phyloP scores from a whole-genome alignment of 2,113 vertebrate genomes.

The Mystacornis crossleyi region DNA sequence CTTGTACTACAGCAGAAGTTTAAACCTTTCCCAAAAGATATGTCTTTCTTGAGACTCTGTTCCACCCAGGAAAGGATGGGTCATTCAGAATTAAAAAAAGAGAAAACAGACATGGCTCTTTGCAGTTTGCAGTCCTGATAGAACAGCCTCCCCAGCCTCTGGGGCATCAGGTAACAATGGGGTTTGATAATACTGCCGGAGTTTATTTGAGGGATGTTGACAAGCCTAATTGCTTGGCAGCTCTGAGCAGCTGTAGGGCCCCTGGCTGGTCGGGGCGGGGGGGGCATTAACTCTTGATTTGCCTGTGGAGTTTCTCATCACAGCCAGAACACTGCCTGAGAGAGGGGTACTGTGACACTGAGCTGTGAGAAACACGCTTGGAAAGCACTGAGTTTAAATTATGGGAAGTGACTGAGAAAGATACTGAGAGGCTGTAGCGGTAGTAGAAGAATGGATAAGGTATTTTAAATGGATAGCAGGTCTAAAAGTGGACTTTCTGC shows the following conservation, averaged over 20 bases:
- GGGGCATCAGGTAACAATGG: constrained; percentile 69
- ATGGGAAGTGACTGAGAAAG: background rate
- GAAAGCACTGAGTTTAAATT: background rate
- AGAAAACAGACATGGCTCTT: constrained; percentile 29
- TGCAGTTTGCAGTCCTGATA: constrained; percentile 49
- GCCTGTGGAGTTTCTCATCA: constrained; percentile 5
- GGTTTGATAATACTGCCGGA: constrained; percentile 65
- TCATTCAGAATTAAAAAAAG: constrained; percentile 6
- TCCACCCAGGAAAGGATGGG: constrained; percentile 13
- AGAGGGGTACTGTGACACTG: background rate
- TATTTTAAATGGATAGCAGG: background rate
- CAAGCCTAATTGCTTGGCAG: constrained; percentile 72
- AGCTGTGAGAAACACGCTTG: background rate
- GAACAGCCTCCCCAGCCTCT: constrained; percentile 44
- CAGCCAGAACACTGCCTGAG: background rate
- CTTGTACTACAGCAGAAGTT: background rate
- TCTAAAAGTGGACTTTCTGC: constrained; percentile 10
- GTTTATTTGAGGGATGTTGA: constrained; percentile 72
- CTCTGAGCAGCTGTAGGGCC: constrained; percentile 60
- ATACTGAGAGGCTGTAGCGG: background rate
- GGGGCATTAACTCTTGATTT: constrained; percentile 59
- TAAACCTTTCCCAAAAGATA: constrained; percentile 28
- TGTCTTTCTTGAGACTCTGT: background rate
- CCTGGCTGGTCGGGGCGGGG: constrained; percentile 21
- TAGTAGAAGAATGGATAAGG: background rate